phyloP scores from a whole-genome alignment of 2,888 invertebrate genomes.

The Elysia crispata region DNA sequence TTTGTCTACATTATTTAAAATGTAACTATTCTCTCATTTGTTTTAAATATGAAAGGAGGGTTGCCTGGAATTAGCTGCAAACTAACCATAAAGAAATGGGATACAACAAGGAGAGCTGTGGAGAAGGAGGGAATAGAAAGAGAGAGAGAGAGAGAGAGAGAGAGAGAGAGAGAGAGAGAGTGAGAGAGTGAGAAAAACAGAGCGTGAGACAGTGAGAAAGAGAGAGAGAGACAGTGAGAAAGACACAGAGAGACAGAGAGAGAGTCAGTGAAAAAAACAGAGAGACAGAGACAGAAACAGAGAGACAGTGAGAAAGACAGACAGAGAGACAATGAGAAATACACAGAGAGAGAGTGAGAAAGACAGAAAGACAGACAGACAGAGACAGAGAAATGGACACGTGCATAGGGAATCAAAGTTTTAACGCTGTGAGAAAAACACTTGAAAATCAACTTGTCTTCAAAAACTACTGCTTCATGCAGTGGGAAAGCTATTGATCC shows the following conservation, averaged over 20 bases:
- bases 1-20: conserved; percentile 22
- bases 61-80: no score
- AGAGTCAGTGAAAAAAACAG: background rate
- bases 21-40: background rate
- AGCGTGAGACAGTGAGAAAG: no score
- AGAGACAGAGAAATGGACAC: background rate
- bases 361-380: background rate
- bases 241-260: background rate
- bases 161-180: background rate
- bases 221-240: background rate
- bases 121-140: background rate
- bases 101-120: no score
- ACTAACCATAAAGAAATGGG: no score
- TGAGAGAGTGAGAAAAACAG: no score
- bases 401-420: background rate
- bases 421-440: background rate
- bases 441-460: background rate
- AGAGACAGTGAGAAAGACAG: conserved; percentile 1
- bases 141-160: conserved; percentile 1
- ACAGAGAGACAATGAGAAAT: conserved; percentile 19
- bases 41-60: no score
- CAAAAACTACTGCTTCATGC: no score
- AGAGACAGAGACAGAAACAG: conserved; percentile 16
- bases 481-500: no score
- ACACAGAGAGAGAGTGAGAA: no score